Percentiles rank a stretch among this genome's conserved stretches.
phyloP scores from a whole-genome alignment of 2,113 vertebrate genomes.

The Astatotilapia flaviijosephi region DNA sequence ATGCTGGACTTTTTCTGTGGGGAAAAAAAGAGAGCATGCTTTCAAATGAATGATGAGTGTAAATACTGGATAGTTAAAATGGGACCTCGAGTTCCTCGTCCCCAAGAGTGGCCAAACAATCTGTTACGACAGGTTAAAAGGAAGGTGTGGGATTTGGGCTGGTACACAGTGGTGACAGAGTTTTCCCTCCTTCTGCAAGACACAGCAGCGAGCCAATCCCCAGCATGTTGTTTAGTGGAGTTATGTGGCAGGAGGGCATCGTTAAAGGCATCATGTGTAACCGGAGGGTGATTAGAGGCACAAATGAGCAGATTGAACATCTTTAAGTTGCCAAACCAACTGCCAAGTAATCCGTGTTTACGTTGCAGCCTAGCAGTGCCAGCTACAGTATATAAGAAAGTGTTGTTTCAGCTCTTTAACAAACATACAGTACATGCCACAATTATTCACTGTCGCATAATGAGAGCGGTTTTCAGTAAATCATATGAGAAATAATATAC shows the following conservation, averaged over 20 bases:
- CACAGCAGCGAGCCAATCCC: not conserved
- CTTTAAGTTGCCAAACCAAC: slow-evolving; percentile 33
- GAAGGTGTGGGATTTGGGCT: not conserved
- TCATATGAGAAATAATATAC: slow-evolving; percentile 39
- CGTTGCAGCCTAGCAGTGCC: not conserved
- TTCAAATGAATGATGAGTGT: not conserved
- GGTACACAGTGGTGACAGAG: slow-evolving; percentile 2
- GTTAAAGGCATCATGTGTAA: slow-evolving; percentile 35
- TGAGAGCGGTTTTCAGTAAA: not conserved
- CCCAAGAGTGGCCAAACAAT: not conserved
- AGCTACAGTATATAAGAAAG: not conserved
- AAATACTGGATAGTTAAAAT: not conserved
- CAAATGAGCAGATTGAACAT: slow-evolving; percentile 10
- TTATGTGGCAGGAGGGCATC: slow-evolving; percentile 48
- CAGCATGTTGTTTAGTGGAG: slow-evolving; percentile 19
- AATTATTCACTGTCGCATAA: slow-evolving; percentile 29
- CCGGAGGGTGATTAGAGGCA: slow-evolving; percentile 42
- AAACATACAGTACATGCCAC: not conserved
- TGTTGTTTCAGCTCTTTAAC: not conserved
- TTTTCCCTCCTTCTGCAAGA: slow-evolving; percentile 2
- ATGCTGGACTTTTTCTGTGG: not conserved
- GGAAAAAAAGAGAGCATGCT: not conserved
- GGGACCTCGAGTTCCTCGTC: not conserved
- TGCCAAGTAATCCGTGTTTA: slow-evolving; percentile 41
- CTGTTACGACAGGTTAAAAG: not conserved